A percentile compares a stretch with the other conserved stretches of the same genome.
phyloP scores from a whole-genome alignment of 2,113 vertebrate species.

The Bucco capensis region DNA sequence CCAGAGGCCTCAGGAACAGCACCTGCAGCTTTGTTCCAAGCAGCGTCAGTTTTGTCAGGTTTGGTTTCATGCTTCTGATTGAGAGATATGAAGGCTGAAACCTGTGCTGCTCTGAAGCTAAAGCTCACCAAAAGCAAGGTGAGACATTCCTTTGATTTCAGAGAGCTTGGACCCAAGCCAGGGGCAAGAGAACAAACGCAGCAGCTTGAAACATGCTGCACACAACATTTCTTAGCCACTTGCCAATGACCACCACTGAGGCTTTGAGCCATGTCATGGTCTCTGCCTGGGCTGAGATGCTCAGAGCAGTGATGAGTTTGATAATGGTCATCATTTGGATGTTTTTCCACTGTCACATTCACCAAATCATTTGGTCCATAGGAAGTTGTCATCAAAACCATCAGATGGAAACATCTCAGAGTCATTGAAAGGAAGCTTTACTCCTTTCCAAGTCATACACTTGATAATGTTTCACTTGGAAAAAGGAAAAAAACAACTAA shows the following conservation, averaged over 20 bases:
- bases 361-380: background rate
- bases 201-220: background rate
- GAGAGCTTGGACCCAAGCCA: background rate
- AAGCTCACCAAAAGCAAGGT: background rate
- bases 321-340: background rate
- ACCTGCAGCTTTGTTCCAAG: background rate
- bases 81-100: background rate
- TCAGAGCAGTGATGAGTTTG: rapidly evolving
- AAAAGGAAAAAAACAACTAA: background rate
- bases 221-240: background rate
- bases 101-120: background rate
- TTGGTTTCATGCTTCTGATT: background rate
- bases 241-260: background rate
- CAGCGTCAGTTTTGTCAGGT: background rate
- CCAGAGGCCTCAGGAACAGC: background rate
- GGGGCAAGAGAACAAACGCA: background rate
- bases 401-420: background rate
- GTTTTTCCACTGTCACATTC: background rate
- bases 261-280: background rate
- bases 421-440: background rate
- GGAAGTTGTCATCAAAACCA: background rate
- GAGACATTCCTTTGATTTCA: background rate
- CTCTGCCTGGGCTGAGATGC: background rate
- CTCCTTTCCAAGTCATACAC: conserved; percentile 14
- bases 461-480: conserved; percentile 1